Evolutionary conservation across 1,140 invertebrate species (phyloP), one percentile per base, ranked within the genome.

Genomic region (Araneus ventricosus): DNA sequence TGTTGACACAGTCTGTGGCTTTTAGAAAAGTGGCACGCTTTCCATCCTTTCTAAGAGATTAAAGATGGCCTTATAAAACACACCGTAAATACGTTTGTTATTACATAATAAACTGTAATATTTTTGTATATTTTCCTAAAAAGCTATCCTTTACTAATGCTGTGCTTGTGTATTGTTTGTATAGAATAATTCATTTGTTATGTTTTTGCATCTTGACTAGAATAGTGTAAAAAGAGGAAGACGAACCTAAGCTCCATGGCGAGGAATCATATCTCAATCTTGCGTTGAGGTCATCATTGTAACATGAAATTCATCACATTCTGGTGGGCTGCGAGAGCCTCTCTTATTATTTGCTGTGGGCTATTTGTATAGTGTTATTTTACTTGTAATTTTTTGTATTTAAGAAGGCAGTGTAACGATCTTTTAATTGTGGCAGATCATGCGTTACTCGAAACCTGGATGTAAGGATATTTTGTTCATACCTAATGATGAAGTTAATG

Each of bases 111-210:
- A 88, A 93, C 84, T 93, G 84, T 93, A 93, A 87, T 93, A 93
- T 93, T 93, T 93, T 93, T 93, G 85, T 93, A 93, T 93, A 63
- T 93, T 93, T 93, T 93, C 63, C 85, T 70, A 70, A 93, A 93
- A 88, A 84, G 70, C 63, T 87, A 41, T 70, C 34, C 85, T 57
- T 37, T 59, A 87, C 34, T 93, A 88, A 80, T 87, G 91, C 41
- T 88, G 63, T 87, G 39, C 41, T 85, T 85, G 52, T 75, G 45
- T 85, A 67, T 91, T 91, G 90, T 93, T 93, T 93, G 85, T 93
- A 93, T 93, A 93, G 84, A 75, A 41, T 84, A 84, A 52, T 84
- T 93, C 85, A 88, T 93, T 93, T 93, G 90, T 93, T 87, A 93
- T 88, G 91, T 93, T 93, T 86, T 88, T 87, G 85, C 91, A 93